phyloP scores from a whole-genome alignment of 2,888 invertebrate species.

The Hemaris fuciformis region DNA sequence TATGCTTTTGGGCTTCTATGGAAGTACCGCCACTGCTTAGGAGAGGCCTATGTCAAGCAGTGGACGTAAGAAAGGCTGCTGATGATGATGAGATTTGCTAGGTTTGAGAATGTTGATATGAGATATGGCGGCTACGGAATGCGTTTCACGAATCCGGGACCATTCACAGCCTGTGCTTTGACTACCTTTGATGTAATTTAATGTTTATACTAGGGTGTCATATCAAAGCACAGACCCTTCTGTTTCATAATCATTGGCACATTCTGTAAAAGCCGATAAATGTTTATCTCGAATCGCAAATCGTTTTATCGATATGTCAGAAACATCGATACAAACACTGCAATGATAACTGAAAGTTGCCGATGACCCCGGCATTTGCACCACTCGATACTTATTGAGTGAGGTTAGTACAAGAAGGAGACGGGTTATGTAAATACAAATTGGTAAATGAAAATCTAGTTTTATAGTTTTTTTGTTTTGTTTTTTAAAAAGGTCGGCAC shows the following conservation, averaged over 20 bases:
- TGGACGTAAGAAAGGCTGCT: too few relatives aligned
- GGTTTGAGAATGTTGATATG: too few relatives aligned
- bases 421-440: background rate
- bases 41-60: too few relatives aligned
- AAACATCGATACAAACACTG: conserved; percentile 15
- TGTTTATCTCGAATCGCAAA: conserved; percentile 21
- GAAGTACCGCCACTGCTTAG: too few relatives aligned
- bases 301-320: conserved; percentile 24
- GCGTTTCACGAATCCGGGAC: too few relatives aligned
- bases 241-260: background rate
- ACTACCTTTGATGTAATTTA: too few relatives aligned
- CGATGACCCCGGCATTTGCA: background rate
- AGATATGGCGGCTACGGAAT: too few relatives aligned
- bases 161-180: too few relatives aligned
- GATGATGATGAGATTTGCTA: too few relatives aligned
- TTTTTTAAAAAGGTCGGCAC: background rate
- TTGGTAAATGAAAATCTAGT: background rate
- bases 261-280: background rate
- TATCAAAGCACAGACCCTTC: background rate
- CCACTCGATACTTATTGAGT: background rate
- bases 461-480: background rate
- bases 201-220: background rate
- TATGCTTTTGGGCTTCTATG: too few relatives aligned
- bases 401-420: background rate
- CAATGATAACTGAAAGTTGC: conserved; percentile 1